Evolutionary conservation across 1,140 invertebrate species (phyloP).

Genomic region (Catajapyx aquilonaris): DNA sequence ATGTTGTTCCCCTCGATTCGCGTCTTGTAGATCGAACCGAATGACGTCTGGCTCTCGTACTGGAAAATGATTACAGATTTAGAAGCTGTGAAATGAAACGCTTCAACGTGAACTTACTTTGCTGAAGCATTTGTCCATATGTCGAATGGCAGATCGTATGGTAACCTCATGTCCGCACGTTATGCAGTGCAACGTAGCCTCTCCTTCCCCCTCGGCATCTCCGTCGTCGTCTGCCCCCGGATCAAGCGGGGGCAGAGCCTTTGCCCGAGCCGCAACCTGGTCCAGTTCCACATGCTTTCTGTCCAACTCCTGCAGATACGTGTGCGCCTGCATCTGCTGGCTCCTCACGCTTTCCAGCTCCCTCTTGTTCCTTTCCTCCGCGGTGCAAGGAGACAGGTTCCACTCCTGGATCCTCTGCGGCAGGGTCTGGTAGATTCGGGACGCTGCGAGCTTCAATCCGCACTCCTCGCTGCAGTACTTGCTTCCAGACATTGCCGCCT

Average conservation of each 20-base stretch:
- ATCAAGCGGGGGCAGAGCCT: conserved; percentile 36
- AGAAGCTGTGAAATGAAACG: too few relatives aligned
- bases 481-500: conserved; percentile 52
- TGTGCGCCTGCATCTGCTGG: conserved; percentile 50
- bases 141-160: conserved; percentile 66
- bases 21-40: conserved; percentile 84
- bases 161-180: conserved; percentile 90
- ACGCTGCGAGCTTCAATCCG: conserved; percentile 74
- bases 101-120: too few relatives aligned
- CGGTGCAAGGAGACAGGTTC: conserved; percentile 67
- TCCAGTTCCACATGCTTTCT: conserved; percentile 55
- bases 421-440: conserved; percentile 61
- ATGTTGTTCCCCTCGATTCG: conserved; percentile 85
- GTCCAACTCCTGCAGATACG: conserved; percentile 54
- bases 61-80: too few relatives aligned
- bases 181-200: conserved; percentile 83
- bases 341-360: conserved; percentile 59
- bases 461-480: conserved; percentile 94
- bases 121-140: conserved; percentile 89
- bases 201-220: conserved; percentile 48
- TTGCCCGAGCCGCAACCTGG: conserved; percentile 53
- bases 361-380: conserved; percentile 68
- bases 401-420: conserved; percentile 88
- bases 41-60: conserved; percentile 92
- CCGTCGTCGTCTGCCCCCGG: conserved; percentile 35